Percentiles rank a stretch among this genome's conserved stretches.
Conservation (phyloP, 2,113 vertebrate species). For the Girardinichthys multiradiatus region DNA sequence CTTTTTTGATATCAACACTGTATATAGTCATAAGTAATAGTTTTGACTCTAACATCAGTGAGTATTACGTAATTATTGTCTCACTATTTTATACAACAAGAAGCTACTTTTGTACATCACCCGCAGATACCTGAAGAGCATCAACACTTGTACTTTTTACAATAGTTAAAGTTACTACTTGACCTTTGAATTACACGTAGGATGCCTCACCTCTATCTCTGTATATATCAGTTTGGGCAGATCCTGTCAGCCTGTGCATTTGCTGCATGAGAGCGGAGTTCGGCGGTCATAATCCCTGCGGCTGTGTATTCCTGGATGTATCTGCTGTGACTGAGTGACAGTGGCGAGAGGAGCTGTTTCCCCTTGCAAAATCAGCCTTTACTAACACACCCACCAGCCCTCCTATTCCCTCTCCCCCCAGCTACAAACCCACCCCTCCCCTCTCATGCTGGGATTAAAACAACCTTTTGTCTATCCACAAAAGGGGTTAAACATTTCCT, state of each 20-base stretch:
- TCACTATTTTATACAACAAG: neutral
- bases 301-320: slow-evolving; percentile 50
- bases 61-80: neutral
- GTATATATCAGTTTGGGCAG: slow-evolving; percentile 28
- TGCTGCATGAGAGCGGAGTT: slow-evolving; percentile 11
- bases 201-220: slow-evolving; percentile 55
- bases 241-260: slow-evolving; percentile 25
- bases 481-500: slow-evolving; percentile 91
- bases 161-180: neutral
- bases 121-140: slow-evolving; percentile 1
- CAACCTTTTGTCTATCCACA: slow-evolving; percentile 89
- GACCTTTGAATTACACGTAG: slow-evolving; percentile 11
- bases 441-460: slow-evolving; percentile 87
- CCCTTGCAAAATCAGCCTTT: slow-evolving; percentile 42
- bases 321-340: slow-evolving; percentile 66
- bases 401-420: slow-evolving; percentile 53
- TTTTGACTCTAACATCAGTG: neutral
- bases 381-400: slow-evolving; percentile 61
- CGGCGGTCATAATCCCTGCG: slow-evolving; percentile 59
- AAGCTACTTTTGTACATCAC: neutral
- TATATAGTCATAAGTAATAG: neutral
- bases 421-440: slow-evolving; percentile 49
- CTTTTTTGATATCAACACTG: neutral
- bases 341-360: slow-evolving; percentile 45
- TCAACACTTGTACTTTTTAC: neutral